Evolutionary conservation across 2,888 invertebrate genomes (phyloP), one percentile per base, ranked within the genome.

Genomic region (Xestia sexstrigata): DNA sequence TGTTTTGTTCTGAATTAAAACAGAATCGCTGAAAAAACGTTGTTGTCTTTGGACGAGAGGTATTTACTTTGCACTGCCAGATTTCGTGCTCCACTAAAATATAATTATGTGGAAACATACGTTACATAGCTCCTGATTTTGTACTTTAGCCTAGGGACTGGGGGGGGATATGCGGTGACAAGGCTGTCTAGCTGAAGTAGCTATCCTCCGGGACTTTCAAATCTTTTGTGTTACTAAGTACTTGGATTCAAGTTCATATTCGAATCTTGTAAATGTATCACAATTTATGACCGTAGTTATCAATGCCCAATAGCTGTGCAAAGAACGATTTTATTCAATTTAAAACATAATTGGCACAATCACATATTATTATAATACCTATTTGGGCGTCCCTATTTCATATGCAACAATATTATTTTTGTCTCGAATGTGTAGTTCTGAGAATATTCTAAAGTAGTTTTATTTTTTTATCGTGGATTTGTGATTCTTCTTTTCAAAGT

Each of bases 271-370:
- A 70, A 78, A 81, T 81, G 52, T 39, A 68, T 70, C 70, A 62
- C 72, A 73, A 81, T 79, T 77, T 76, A 79, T 52, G 66, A 65
- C 52, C 60, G 65, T 17, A 55, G 47, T 83, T 83, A 80, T 81
- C 73, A 74, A 62, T 69, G 65, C 17, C 62, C 82, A 76, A 86
- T 79, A 73, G 76, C 60, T 68, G 65, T 55, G 35, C 49, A 39
- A 67, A 73, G 67, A 76, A 30, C 65, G 71, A 78, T 78, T 78
- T 81, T 71, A 76, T 76, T 85, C 81, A 87, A 83, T 88, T 83
- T 76, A 76, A 82, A 87, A 79, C 70, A 62, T 73, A 80, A 88
- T 87, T 87, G 87, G 74, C 78, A 71, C 78, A 80, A 83, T 80
- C 81, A 78, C 65, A 83, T 82, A 62, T 69, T 76, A 20, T 23